Base-by-base conservation (phyloP, 2,113 vertebrate species). In the Clarias macrocephalus region DNA sequence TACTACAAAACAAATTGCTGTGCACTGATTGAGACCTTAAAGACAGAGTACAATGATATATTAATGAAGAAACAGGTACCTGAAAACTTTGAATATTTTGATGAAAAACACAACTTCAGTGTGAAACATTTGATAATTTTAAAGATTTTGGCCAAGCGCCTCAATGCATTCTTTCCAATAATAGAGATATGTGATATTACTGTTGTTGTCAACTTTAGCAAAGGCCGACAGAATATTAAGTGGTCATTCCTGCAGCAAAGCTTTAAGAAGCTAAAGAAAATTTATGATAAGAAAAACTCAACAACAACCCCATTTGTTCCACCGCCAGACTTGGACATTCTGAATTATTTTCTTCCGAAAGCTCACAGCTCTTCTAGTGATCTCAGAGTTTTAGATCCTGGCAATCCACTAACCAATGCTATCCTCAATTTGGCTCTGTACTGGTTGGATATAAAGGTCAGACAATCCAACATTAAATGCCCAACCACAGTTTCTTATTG, bases 331-430 rank as follows among this genome's bases (percentile, higher is more conserved):
- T 72, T 86, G 28, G 21, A 16, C 19, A 56, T 89, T 85, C 30
- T 86, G 42, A 3, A 57, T 10, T 62, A 11, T 12, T 56, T 88
- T 13, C 86, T 86, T 59, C 65, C 54, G 63, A 60, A 68, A 79
- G 62, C 2, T 70, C 30, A 1, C 21, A 25, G 2, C 3, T 6
- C 25, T 37, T 54, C 7, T 33, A 33, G 33, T 63, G 77, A 81
- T 15, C 30, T 81, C 23, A 84, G 59, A 54, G 0, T 0, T 21
- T 65, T 85, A 11, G 10, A 30, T 2, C 19, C 37, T 8, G 75
- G 76, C 13, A 88, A 88, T 88, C 89, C 73, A 30, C 80, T 84
- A 1, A 86, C 90, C 28, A 82, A 25, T 18, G 10, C 80, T 52
- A 66, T 88, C 52, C 28, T 84, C 3, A 75, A 68, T 42, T 1